phyloP scores from a whole-genome alignment of 2,113 vertebrate species.

The Syngnathus floridae region DNA sequence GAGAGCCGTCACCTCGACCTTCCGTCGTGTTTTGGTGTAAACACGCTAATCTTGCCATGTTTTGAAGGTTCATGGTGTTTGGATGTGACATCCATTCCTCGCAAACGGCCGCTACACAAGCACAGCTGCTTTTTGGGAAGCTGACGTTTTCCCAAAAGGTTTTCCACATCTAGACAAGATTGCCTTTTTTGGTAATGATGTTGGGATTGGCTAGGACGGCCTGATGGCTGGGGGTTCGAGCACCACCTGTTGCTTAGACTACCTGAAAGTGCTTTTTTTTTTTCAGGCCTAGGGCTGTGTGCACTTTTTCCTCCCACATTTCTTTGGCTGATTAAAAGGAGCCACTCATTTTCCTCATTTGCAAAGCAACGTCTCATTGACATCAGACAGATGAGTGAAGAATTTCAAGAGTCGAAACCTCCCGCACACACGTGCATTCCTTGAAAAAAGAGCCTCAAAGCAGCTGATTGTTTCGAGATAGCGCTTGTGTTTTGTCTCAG shows the following conservation, averaged over 20 bases:
- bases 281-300: background rate
- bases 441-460: background rate
- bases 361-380: conserved; percentile 17
- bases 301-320: background rate
- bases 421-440: background rate
- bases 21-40: background rate
- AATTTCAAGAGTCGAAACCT: conserved; percentile 20
- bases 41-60: no score
- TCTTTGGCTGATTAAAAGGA: background rate
- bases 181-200: background rate
- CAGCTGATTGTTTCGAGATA: background rate
- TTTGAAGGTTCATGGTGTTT: no score
- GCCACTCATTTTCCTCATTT: background rate
- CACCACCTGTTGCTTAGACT: background rate
- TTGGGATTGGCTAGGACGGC: background rate
- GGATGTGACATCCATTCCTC: no score
- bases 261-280: background rate
- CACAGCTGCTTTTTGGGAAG: no score
- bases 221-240: background rate
- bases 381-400: conserved; percentile 19
- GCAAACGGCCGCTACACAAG: no score
- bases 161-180: no score
- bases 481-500: conserved; percentile 12
- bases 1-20: background rate
- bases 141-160: no score